These are phyloP conservation scores for Chloroceryle inda DNA, from an alignment of 2,797 vertebrate species.

Conservation along the genomic window DNA sequence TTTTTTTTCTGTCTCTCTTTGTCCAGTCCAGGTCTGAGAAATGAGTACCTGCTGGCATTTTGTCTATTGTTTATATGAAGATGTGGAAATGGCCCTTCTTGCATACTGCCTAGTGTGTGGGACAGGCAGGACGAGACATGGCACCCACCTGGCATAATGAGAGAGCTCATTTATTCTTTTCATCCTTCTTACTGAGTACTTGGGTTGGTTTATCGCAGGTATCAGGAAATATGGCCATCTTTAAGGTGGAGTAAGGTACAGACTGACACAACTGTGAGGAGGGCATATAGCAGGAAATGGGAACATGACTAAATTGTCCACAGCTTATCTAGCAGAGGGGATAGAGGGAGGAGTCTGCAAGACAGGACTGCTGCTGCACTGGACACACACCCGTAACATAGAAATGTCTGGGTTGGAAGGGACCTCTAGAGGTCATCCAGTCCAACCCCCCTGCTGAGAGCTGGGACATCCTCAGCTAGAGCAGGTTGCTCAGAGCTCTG, in stretches of 20 bases:
- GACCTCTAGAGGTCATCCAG: too few species aligned
- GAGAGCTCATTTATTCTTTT: neutral
- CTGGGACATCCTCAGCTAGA: too few species aligned
- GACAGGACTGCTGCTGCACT: neutral
- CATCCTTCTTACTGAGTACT: neutral
- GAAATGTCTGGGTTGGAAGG: too few species aligned
- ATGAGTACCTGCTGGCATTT: neutral
- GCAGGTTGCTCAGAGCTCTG: too few species aligned
- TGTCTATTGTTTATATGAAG: neutral
- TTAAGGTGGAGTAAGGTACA: neutral
- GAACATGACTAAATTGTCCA: neutral
- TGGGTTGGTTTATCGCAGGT: neutral
- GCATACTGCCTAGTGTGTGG: neutral
- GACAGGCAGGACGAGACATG: neutral
- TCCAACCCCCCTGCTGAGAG: too few species aligned
- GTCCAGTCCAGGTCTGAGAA: neutral
- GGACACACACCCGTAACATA: neutral
- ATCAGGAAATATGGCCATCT: neutral
- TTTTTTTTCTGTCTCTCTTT: neutral
- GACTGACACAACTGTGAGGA: neutral
- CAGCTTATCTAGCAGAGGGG: neutral
- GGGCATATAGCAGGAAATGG: neutral
- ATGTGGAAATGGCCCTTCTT: neutral
- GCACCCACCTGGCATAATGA: neutral
- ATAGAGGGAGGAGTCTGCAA: neutral